Percentiles rank a stretch among this genome's conserved stretches.
These are phyloP conservation scores for Poeciliopsis presidionis DNA, from an alignment of 2,797 vertebrate species.

Conservation along the genomic window DNA sequence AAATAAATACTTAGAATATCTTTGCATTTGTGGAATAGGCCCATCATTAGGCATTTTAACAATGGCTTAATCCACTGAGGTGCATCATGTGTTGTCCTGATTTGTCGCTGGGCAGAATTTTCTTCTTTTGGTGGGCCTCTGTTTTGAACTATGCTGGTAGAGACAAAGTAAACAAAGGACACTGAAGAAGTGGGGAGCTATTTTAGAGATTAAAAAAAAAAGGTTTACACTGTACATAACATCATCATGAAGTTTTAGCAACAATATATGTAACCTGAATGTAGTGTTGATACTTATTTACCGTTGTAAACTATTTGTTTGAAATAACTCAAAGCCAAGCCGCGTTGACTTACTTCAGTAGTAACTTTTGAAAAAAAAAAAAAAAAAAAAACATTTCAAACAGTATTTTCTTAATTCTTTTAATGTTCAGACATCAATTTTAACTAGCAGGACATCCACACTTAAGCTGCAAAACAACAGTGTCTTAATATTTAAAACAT, in stretches of 20 bases:
- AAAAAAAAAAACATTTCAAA: conserved; percentile 24
- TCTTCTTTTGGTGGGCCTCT: background rate
- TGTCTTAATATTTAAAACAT: conserved; percentile 10
- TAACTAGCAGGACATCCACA: conserved; percentile 22
- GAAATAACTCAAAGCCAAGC: conserved; percentile 17
- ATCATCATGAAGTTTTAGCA: conserved; percentile 38
- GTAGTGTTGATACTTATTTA: conserved; percentile 72
- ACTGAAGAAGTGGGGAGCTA: background rate
- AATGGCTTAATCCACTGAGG: background rate
- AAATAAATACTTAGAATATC: background rate
- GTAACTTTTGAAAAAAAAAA: conserved; percentile 31
- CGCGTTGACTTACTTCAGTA: conserved; percentile 32
- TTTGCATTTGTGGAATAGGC: background rate
- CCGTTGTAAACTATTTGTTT: conserved; percentile 22
- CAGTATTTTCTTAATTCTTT: conserved; percentile 29
- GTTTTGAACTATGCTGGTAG: background rate
- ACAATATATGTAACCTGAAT: conserved; percentile 72
- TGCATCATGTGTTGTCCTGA: background rate
- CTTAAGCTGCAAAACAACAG: conserved; percentile 23
- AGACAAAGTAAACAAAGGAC: background rate
- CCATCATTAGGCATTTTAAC: background rate
- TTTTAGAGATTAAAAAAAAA: conserved; percentile 6
- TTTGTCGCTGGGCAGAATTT: background rate
- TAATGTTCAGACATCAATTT: background rate
- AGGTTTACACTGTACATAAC: conserved; percentile 46